A percentile compares a stretch with the other conserved stretches of the same genome.
These are phyloP conservation scores for Ariopsis seemanni DNA, from an alignment of 2,113 vertebrate species.

Conservation along the genomic window DNA sequence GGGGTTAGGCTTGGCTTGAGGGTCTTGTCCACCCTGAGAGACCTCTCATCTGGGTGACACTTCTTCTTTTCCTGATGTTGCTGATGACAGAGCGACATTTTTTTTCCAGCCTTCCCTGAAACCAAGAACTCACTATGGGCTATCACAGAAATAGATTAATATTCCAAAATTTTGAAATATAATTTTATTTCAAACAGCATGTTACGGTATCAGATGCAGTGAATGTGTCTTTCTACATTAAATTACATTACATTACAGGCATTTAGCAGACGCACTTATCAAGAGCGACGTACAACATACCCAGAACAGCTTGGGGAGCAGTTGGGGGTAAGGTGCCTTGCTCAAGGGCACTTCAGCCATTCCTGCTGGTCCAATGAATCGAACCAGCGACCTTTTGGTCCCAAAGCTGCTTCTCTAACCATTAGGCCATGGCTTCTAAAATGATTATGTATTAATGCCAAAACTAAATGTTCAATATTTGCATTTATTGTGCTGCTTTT, in stretches of 20 bases:
- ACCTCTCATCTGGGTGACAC: conserved; percentile 70
- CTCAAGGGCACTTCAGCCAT: too few species aligned
- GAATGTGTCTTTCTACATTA: neutral
- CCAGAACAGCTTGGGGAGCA: too few species aligned
- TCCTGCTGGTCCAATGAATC: too few species aligned
- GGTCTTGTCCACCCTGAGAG: conserved; percentile 72
- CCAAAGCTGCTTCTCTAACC: too few species aligned
- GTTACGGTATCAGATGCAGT: neutral
- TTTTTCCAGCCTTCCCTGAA: conserved; percentile 9
- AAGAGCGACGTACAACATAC: too few species aligned
- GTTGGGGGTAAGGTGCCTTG: too few species aligned
- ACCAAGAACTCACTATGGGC: neutral
- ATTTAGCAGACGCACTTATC: too few species aligned
- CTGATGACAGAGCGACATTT: conserved; percentile 46
- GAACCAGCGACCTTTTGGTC: too few species aligned
- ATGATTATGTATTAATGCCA: neutral
- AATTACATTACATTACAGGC: neutral
- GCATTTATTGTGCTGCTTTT: neutral
- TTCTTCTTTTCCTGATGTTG: conserved; percentile 70
- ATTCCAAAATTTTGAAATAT: neutral
- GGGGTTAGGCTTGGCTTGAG: conserved; percentile 58
- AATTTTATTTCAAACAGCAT: neutral
- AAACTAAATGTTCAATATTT: neutral
- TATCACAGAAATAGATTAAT: neutral
- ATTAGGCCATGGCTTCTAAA: too few species aligned